These are phyloP conservation scores for Pipistrellus pipistrellus DNA, from an alignment of 2,797 vertebrate genomes.

Conservation along the genomic window DNA sequence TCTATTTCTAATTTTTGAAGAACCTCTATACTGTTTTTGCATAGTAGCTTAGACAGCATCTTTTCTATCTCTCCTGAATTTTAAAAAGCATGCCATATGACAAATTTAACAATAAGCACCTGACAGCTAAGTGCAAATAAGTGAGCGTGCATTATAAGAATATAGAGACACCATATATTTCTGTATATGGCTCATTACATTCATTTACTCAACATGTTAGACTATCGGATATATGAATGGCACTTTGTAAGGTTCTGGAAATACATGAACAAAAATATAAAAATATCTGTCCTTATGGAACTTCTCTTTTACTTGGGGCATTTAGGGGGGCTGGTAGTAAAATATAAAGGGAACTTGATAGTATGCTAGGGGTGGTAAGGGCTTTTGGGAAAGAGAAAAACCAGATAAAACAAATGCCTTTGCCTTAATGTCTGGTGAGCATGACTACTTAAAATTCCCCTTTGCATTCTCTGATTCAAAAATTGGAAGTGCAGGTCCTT, in stretches of 20 bases:
- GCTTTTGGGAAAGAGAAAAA: background rate
- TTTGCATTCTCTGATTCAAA: slow-evolving; percentile 26
- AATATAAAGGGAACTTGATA: background rate
- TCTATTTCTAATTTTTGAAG: background rate
- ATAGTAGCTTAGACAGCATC: background rate
- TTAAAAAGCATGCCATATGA: too few species aligned
- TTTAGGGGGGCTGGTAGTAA: background rate
- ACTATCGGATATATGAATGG: background rate
- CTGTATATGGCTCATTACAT: background rate
- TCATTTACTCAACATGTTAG: background rate
- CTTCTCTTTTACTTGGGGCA: background rate
- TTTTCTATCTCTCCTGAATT: background rate
- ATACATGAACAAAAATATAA: background rate
- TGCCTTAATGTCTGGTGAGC: background rate
- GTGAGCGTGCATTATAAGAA: background rate
- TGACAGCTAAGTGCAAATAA: background rate
- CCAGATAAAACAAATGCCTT: background rate
- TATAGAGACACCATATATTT: background rate
- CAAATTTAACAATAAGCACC: background rate
- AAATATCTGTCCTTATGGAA: background rate
- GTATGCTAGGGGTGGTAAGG: background rate
- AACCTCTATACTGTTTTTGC: background rate
- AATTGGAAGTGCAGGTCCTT: background rate
- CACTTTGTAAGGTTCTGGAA: background rate
- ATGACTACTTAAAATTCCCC: background rate